Evolutionary conservation across 2,113 vertebrate genomes (phyloP).

Genomic region (Potamarius usumacintae): DNA sequence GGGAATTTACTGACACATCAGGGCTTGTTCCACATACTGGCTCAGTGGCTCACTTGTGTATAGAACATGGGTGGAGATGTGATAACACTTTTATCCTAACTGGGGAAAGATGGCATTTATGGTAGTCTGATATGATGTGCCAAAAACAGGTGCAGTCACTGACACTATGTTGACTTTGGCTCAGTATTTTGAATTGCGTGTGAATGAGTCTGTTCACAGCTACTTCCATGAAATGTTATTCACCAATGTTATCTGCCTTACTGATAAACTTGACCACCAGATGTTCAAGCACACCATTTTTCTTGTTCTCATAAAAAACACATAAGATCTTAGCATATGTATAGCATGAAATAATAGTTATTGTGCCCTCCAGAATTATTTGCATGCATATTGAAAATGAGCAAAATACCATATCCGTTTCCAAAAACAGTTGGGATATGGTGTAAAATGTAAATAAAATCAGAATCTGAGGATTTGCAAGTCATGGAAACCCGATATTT

Average conservation of each 20-base stretch:
- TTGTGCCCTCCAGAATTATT: neutral
- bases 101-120: conserved; percentile 25
- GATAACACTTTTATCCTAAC: conserved; percentile 52
- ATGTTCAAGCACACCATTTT: neutral
- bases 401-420: neutral
- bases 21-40: conserved; percentile 34
- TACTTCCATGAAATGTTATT: conserved; percentile 21
- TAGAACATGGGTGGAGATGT: conserved; percentile 26
- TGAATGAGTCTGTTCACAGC: conserved; percentile 6
- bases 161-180: conserved; percentile 53
- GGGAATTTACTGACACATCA: conserved; percentile 37
- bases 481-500: too few species aligned
- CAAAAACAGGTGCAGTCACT: conserved; percentile 38
- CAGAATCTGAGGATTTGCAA: too few species aligned
- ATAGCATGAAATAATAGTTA: neutral
- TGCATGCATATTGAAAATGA: neutral
- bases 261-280: conserved; percentile 20
- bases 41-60: conserved; percentile 20
- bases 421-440: too few species aligned
- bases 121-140: conserved; percentile 9
- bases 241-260: conserved; percentile 33
- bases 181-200: conserved; percentile 34
- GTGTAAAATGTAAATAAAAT: too few species aligned
- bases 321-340: neutral
- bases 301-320: neutral